Conservation (phyloP, 2,888 invertebrate species). For the Lydus trimaculatus region DNA sequence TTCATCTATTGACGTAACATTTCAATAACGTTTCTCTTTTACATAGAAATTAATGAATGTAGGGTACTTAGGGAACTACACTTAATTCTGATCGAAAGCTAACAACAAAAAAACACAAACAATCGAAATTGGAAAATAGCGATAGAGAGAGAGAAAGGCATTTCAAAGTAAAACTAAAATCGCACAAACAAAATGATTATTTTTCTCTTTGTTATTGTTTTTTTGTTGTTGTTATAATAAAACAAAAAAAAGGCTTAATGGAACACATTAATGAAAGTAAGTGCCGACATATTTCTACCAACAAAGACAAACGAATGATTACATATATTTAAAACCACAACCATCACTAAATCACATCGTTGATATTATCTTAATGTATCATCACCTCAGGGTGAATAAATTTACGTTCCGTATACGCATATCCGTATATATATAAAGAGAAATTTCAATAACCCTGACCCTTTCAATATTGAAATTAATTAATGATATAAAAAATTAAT, state of each 20-base stretch:
- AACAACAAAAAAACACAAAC: neutral
- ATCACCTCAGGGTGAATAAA: slow-evolving; percentile 31
- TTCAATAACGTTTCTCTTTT: slow-evolving; percentile 36
- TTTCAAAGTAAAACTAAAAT: neutral
- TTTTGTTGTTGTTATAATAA: no score
- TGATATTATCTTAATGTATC: slow-evolving; percentile 34
- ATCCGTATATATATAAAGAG: slow-evolving; percentile 25
- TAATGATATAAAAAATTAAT: neutral
- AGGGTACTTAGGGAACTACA: slow-evolving; percentile 11
- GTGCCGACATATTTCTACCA: slow-evolving; percentile 32
- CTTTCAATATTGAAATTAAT: neutral
- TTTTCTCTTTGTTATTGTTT: neutral
- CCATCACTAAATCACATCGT: slow-evolving; percentile 29
- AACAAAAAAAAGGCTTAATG: slow-evolving; percentile 28
- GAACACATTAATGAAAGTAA: slow-evolving; percentile 27
- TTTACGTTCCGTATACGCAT: slow-evolving; percentile 20
- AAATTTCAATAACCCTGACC: slow-evolving; percentile 9
- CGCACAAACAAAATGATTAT: neutral
- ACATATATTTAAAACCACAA: slow-evolving; percentile 29
- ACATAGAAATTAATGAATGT: slow-evolving; percentile 34
- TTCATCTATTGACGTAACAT: slow-evolving; percentile 43
- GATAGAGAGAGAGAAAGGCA: neutral
- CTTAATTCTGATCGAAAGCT: slow-evolving; percentile 5
- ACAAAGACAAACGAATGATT: slow-evolving; percentile 26
- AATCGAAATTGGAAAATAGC: neutral